These are phyloP conservation scores for Balanococcus diminutus DNA, from an alignment of 2,888 invertebrate species.

Conservation along the genomic window DNA sequence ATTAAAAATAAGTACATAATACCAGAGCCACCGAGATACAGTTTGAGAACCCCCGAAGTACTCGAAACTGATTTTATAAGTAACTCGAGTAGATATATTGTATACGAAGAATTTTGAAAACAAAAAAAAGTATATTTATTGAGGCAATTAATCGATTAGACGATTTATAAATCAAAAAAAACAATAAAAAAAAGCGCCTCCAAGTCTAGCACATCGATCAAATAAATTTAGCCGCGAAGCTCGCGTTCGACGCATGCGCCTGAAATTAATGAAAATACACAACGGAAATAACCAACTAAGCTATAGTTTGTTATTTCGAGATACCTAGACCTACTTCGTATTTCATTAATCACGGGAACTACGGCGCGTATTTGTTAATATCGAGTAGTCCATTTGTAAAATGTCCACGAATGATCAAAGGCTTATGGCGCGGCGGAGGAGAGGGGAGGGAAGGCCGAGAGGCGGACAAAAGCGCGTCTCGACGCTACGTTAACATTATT, in stretches of 20 bases:
- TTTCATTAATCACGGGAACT: conserved; percentile 47
- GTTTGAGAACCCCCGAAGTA: not conserved
- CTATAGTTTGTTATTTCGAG: not conserved
- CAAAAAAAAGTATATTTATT: not conserved
- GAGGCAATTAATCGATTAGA: conserved; percentile 21
- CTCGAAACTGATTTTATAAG: not conserved
- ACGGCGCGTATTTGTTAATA: conserved; percentile 30
- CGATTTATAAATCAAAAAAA: not conserved
- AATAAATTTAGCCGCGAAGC: not conserved
- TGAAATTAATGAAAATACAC: not conserved
- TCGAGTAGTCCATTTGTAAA: conserved; percentile 52
- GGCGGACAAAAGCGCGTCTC: conserved; percentile 30
- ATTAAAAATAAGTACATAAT: not conserved
- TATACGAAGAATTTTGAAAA: not conserved
- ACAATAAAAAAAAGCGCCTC: not conserved
- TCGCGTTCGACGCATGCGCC: not conserved
- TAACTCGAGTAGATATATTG: not conserved
- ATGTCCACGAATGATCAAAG: conserved; percentile 51
- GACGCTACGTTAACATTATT: conserved; percentile 51
- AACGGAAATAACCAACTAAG: not conserved
- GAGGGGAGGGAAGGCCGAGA: not conserved
- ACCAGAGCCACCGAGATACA: not conserved
- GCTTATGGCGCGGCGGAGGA: not conserved
- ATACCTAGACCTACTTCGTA: not conserved
- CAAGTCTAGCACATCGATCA: not conserved